Evolutionary conservation across 2,113 vertebrate genomes (phyloP).

Genomic region (Machaerirhynchus nigripectus): DNA sequence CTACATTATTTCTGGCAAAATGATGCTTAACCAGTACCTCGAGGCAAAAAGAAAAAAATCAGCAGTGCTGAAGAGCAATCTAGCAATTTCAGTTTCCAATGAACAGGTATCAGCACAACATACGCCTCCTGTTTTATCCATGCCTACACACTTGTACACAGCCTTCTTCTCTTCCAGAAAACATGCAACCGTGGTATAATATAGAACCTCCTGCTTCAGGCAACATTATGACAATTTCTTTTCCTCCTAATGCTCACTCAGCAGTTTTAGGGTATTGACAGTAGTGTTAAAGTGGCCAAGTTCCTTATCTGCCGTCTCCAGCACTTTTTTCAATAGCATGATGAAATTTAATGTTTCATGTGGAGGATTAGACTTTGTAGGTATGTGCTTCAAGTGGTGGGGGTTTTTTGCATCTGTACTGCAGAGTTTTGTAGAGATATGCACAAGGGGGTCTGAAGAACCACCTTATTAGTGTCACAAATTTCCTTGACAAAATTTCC

Average conservation of each 20-base stretch:
- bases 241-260: neutral
- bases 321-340: neutral
- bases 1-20: neutral
- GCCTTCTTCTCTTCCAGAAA: neutral
- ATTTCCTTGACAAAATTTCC: neutral
- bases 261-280: conserved; percentile 10
- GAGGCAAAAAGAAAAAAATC: neutral
- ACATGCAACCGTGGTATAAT: neutral
- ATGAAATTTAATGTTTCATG: neutral
- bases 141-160: neutral
- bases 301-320: neutral
- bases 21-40: neutral
- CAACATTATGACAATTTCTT: neutral
- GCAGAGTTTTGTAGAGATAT: neutral
- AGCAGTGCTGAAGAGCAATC: neutral
- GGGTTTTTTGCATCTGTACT: neutral
- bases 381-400: neutral
- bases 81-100: neutral
- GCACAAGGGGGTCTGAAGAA: neutral
- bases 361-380: neutral
- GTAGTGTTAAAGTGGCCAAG: neutral
- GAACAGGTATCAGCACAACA: neutral
- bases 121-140: neutral
- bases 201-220: neutral
- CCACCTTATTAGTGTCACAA: neutral